Percentiles rank a stretch among this genome's conserved stretches.
phyloP scores from a whole-genome alignment of 2,797 vertebrate species.

The Paedocypris micromegethes region DNA sequence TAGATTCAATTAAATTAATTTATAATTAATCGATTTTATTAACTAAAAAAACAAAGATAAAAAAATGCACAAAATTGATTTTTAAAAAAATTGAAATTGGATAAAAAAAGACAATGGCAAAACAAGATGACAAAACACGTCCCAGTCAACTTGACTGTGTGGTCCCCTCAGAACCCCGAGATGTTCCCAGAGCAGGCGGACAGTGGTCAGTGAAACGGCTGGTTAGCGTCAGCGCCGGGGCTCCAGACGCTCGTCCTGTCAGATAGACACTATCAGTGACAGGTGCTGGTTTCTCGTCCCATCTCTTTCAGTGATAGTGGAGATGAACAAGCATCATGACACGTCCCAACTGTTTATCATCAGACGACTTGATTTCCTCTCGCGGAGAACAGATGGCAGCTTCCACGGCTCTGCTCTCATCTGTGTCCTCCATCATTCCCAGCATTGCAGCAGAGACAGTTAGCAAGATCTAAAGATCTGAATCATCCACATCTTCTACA shows the following conservation, averaged over 20 bases:
- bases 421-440: conserved; percentile 1
- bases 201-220: conserved; percentile 19
- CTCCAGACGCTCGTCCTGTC: conserved; percentile 32
- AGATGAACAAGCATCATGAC: conserved; percentile 26
- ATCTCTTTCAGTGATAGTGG: conserved; percentile 29
- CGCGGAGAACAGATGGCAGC: conserved; percentile 38
- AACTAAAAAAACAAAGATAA: too few relatives aligned
- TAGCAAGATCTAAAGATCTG: not conserved
- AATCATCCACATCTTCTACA: too few relatives aligned
- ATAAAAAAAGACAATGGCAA: too few relatives aligned
- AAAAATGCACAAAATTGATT: too few relatives aligned
- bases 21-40: too few relatives aligned
- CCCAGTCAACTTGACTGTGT: not conserved
- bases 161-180: conserved; percentile 1
- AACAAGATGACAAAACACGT: too few relatives aligned
- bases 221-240: conserved; percentile 24
- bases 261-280: conserved; percentile 41
- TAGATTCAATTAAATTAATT: too few relatives aligned
- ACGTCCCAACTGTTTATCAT: conserved; percentile 38
- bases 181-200: conserved; percentile 5
- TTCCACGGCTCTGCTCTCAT: not conserved
- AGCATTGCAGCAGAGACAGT: conserved; percentile 8
- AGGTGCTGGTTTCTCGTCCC: conserved; percentile 35
- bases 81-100: too few relatives aligned
- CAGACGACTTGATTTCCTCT: conserved; percentile 25